phyloP scores from a whole-genome alignment of 2,888 invertebrate species.

The Eupsilia transversa region DNA sequence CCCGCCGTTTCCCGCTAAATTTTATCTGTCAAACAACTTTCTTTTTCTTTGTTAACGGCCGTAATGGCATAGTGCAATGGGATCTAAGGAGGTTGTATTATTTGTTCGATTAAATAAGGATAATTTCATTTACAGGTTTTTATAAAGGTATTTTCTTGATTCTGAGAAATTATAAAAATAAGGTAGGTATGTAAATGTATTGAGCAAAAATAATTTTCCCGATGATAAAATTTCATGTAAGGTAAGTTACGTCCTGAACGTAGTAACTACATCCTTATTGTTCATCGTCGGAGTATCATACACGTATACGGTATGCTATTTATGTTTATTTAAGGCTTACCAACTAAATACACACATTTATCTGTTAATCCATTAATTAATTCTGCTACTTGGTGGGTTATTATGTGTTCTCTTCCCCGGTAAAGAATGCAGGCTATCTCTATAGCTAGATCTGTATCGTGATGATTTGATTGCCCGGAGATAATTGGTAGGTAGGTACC shows the following conservation, averaged over 20 bases:
- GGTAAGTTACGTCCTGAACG: no score
- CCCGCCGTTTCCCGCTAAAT: neutral
- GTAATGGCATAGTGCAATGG: neutral
- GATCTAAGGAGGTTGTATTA: neutral
- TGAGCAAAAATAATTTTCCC: no score
- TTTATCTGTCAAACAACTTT: neutral
- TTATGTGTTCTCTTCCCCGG: neutral
- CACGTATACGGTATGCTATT: no score
- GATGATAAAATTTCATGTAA: no score
- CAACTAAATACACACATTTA: no score
- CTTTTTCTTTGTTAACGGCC: neutral
- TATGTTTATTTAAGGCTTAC: no score
- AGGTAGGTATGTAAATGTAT: neutral
- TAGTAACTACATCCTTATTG: no score
- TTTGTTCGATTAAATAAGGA: neutral
- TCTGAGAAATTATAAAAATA: neutral
- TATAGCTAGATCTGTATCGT: neutral
- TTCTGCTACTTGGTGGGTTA: neutral
- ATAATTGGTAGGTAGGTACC: no score
- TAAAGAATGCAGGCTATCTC: neutral
- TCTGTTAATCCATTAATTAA: neutral
- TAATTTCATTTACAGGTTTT: neutral
- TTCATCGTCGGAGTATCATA: no score
- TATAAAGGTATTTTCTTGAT: no score
- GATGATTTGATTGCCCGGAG: neutral